Conservation (phyloP, 2,113 vertebrate species). For the Peromyscus californicus region DNA sequence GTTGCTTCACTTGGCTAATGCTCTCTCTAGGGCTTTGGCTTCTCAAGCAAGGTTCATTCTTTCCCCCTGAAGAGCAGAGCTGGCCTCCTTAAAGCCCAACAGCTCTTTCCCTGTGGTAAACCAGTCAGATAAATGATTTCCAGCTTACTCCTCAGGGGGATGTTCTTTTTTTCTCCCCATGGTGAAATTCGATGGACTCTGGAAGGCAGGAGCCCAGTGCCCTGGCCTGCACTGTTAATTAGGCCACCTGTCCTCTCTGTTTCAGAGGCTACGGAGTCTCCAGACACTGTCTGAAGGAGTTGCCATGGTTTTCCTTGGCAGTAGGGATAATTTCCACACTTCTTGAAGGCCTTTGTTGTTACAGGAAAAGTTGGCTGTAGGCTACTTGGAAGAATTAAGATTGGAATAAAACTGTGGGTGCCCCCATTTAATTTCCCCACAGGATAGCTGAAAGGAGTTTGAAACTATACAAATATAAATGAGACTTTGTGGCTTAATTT, state of each 20-base stretch:
- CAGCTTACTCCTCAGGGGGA: conserved; percentile 30
- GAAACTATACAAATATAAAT: not conserved
- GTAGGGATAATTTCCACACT: conserved; percentile 25
- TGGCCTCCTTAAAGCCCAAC: not conserved
- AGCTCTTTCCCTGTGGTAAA: not conserved
- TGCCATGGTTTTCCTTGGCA: not conserved
- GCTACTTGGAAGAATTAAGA: not conserved
- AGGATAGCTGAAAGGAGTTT: not conserved
- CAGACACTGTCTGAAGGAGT: not conserved
- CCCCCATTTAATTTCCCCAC: not conserved
- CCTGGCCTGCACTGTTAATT: not conserved
- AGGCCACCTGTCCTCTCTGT: conserved; percentile 10
- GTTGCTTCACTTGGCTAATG: not conserved
- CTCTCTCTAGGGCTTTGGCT: conserved; percentile 46
- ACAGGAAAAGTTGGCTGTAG: not conserved
- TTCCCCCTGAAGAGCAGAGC: conserved; percentile 10
- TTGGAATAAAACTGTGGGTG: not conserved
- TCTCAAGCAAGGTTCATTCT: conserved; percentile 29
- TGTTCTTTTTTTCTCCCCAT: conserved; percentile 18
- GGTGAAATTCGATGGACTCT: not conserved
- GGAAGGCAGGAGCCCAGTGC: not conserved
- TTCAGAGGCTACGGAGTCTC: not conserved
- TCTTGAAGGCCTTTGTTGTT: conserved; percentile 13
- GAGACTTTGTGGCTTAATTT: not conserved
- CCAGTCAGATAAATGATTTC: conserved; percentile 48